A percentile compares a stretch with the other conserved stretches of the same genome.
Conservation (phyloP, 1,140 invertebrate species). For the Ceratina calcarata region DNA sequence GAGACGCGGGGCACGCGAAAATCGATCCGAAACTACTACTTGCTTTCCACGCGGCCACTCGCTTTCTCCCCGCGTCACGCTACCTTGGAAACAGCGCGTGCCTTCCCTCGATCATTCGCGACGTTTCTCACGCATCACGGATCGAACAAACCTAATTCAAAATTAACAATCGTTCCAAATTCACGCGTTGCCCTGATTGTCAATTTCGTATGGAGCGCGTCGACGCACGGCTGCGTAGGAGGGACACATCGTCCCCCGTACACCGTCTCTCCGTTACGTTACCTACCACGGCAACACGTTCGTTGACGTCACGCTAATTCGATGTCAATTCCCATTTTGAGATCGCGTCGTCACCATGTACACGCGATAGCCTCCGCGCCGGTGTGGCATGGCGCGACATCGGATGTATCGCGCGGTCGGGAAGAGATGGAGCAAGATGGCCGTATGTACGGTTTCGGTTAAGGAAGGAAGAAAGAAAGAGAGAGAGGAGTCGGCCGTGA, state of each 20-base stretch:
- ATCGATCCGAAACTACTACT: conserved; percentile 55
- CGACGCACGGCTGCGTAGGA: background rate
- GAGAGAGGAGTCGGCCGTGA: conserved; percentile 32
- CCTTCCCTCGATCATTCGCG: background rate
- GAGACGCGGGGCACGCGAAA: conserved; percentile 39
- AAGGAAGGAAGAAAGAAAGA: conserved; percentile 43
- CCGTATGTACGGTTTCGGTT: background rate
- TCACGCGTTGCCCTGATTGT: background rate
- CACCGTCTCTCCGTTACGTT: background rate
- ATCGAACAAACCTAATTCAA: too few species aligned
- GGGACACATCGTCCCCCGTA: too few species aligned
- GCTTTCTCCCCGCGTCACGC: conserved; percentile 48
- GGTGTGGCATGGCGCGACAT: background rate
- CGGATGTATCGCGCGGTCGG: conserved; percentile 23
- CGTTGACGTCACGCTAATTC: conserved; percentile 54
- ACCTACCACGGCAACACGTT: conserved; percentile 4
- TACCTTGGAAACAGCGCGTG: conserved; percentile 21
- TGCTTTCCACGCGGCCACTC: conserved; percentile 52
- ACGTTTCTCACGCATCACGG: background rate
- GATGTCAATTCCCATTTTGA: conserved; percentile 60
- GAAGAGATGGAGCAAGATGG: conserved; percentile 37
- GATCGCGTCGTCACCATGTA: conserved; percentile 37
- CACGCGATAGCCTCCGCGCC: conserved; percentile 46
- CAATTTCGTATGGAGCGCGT: background rate
- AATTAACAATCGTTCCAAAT: too few species aligned